These are phyloP conservation scores for Aelia acuminata DNA, from an alignment of 2,888 invertebrate species.

Conservation along the genomic window DNA sequence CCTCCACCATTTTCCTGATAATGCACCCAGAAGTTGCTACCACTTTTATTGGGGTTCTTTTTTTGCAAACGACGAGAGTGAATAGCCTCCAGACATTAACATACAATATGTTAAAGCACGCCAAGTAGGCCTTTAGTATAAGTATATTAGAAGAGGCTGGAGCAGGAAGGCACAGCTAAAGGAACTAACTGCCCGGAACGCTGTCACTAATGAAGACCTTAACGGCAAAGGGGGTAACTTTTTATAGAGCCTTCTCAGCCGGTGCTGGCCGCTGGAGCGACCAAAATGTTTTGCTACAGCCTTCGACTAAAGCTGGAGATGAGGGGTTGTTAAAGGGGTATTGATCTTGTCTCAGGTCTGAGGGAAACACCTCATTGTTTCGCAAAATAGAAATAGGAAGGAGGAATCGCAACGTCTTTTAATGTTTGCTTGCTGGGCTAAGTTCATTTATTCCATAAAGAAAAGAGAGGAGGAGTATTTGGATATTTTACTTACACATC, in stretches of 20 bases:
- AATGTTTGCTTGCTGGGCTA: too few species aligned
- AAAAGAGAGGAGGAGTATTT: too few species aligned
- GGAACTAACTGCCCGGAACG: constrained; percentile 33
- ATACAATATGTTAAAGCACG: neutral
- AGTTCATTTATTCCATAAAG: too few species aligned
- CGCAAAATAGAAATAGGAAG: too few species aligned
- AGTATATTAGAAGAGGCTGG: neutral
- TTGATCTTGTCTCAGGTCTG: neutral
- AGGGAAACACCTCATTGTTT: neutral
- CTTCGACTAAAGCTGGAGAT: neutral
- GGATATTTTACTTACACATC: too few species aligned
- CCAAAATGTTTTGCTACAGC: neutral
- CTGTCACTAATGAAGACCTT: constrained; percentile 42
- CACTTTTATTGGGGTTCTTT: neutral
- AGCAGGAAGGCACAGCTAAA: neutral
- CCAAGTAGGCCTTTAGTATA: neutral
- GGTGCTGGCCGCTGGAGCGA: neutral
- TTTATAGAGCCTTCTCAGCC: neutral
- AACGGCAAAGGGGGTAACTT: neutral
- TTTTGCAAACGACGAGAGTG: neutral
- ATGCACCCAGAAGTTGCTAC: neutral
- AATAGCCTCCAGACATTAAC: neutral
- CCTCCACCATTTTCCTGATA: neutral
- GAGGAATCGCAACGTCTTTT: too few species aligned
- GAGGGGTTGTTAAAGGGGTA: neutral